phyloP scores from a whole-genome alignment of 2,888 invertebrate species.

The Macaria notata region DNA sequence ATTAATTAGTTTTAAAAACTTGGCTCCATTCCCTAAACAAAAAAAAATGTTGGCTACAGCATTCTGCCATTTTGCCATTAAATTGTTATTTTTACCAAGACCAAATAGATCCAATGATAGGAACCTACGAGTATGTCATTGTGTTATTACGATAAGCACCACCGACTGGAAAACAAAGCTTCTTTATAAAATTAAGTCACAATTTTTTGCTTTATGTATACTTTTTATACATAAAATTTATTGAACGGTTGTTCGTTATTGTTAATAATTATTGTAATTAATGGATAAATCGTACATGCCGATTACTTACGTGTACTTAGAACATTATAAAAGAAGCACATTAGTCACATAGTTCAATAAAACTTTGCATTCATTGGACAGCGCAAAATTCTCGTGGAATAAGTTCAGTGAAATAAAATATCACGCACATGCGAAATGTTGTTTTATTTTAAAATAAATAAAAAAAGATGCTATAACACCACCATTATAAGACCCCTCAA shows the following conservation, averaged over 20 bases:
- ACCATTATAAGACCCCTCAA: too few relatives aligned
- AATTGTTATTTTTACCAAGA: conserved; percentile 7
- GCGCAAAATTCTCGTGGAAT: conserved; percentile 68
- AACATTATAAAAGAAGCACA: conserved; percentile 70
- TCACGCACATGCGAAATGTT: conserved; percentile 76
- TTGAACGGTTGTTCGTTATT: conserved; percentile 63
- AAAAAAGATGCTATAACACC: too few relatives aligned
- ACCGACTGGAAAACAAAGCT: conserved; percentile 34
- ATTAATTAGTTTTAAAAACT: too few relatives aligned
- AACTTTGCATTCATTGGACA: conserved; percentile 68
- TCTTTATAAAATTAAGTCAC: conserved; percentile 16
- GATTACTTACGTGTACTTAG: conserved; percentile 51
- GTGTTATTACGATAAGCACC: not conserved
- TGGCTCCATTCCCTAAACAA: too few relatives aligned
- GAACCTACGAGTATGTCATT: conserved; percentile 1
- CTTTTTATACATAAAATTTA: conserved; percentile 64
- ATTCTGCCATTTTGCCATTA: too few relatives aligned
- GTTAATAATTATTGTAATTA: conserved; percentile 47
- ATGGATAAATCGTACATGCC: conserved; percentile 32
- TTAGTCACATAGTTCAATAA: conserved; percentile 72
- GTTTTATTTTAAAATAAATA: conserved; percentile 52
- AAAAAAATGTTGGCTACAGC: too few relatives aligned
- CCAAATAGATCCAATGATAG: conserved; percentile 9
- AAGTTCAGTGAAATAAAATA: conserved; percentile 77
- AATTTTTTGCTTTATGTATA: conserved; percentile 56